Evolutionary conservation across 2,888 invertebrate genomes (phyloP), one percentile per base, ranked within the genome.

Genomic region (Lottia scabra): DNA sequence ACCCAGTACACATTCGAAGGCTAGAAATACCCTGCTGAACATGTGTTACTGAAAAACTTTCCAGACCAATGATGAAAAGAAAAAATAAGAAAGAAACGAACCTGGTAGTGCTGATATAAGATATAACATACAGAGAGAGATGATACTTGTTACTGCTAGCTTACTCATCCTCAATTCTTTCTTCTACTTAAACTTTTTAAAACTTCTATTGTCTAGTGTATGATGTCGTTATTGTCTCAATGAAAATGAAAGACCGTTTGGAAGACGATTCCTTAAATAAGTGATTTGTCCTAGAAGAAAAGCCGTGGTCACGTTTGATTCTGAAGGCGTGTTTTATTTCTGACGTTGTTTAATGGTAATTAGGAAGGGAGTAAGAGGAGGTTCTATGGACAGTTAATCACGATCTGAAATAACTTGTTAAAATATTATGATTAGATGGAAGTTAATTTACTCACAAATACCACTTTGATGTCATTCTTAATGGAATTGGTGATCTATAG

Each of bases 381-480:
- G 56, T 56, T 12, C 56, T 13, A 56, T 10, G 23, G 19, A 19
- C 19, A 23, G 19, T 56, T 56, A 56, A 56, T 56, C 56, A 56
- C 56, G 56, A 23, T 23, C 23, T 56, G 56, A 56, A 56, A 23
- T 38, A 23, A 13, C 56, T 56, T 56, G 56, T 19, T 56, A 56
- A 56, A 56, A 56, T 56, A 56, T 56, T 56, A 56, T 56, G 56
- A 56, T 56, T 56, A 23, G 56, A 56, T 56, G 56, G 56, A 23
- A 23, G 23, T 19, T 23, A 23, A 56, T 23, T 56, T 56, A 23
- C 19, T 23, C 13, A 8, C 19, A 56, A 56, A 56, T 19, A 56
- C 23, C 56, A 23, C 56, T 19, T 56, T 56, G 19, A 56, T 56
- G 56, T 56, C 56, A 56, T 56, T 19, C 19, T 19, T 56, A 56